Percentiles rank a stretch among this genome's conserved stretches.
phyloP scores from a whole-genome alignment of 1,140 invertebrate genomes.

The Episyrphus balteatus region DNA sequence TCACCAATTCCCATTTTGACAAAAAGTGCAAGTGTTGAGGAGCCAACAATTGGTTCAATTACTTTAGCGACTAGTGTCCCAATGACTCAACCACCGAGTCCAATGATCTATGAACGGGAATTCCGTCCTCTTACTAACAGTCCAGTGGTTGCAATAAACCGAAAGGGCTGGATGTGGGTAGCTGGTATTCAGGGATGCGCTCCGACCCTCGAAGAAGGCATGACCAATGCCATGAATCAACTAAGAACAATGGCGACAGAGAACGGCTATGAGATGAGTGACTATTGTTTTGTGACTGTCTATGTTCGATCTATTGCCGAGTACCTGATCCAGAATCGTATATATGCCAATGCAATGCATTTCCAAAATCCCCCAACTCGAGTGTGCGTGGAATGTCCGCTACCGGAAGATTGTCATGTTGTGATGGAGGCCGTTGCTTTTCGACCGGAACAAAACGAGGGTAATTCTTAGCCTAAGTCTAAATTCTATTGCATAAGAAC shows the following conservation, averaged over 20 bases:
- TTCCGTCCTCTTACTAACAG: slow-evolving; percentile 35
- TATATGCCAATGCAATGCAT: slow-evolving; percentile 62
- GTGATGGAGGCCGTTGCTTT: slow-evolving; percentile 68
- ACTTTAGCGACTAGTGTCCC: slow-evolving; percentile 14
- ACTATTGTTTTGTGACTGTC: slow-evolving; percentile 68
- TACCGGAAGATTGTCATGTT: slow-evolving; percentile 59
- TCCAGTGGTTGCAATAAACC: slow-evolving; percentile 48
- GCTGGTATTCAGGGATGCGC: slow-evolving; percentile 53
- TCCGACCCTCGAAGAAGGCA: slow-evolving; percentile 20
- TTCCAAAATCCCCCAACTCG: slow-evolving; percentile 78
- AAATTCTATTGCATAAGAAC: too few species aligned
- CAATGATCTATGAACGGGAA: slow-evolving; percentile 32
- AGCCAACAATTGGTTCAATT: slow-evolving; percentile 28
- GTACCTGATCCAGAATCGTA: slow-evolving; percentile 64
- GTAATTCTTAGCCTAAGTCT: too few species aligned
- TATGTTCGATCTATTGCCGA: slow-evolving; percentile 72
- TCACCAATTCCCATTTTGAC: slow-evolving; percentile 36
- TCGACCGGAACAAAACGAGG: slow-evolving; percentile 16
- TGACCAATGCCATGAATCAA: slow-evolving; percentile 23
- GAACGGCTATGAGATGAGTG: slow-evolving; percentile 47
- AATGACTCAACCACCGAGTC: slow-evolving; percentile 28
- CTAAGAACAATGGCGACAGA: slow-evolving; percentile 20
- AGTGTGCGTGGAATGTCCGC: slow-evolving; percentile 72
- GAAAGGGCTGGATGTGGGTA: slow-evolving; percentile 70
- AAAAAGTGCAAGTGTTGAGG: slow-evolving; percentile 35